phyloP scores from a whole-genome alignment of 2,888 invertebrate genomes.

The Diarsia brunnea region DNA sequence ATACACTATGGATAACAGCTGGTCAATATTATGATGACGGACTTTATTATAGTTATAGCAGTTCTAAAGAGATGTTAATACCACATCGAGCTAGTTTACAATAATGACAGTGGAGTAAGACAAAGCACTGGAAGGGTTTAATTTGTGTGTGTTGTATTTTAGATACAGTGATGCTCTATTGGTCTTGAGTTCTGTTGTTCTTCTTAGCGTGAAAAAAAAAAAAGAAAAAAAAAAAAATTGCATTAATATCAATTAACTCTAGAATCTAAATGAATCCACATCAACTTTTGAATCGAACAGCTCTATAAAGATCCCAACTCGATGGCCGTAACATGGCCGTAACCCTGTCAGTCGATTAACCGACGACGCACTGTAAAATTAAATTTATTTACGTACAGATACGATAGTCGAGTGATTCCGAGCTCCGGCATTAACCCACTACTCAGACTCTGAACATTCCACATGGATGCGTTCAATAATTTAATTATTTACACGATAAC shows the following conservation, averaged over 20 bases:
- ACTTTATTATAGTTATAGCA: neutral
- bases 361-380: constrained; percentile 81
- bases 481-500: constrained; percentile 77
- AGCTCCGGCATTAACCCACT: constrained; percentile 59
- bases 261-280: neutral
- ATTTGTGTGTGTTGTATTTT: neutral
- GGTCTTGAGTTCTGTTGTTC: neutral
- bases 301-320: constrained; percentile 69
- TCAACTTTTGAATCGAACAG: constrained; percentile 35
- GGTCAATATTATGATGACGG: constrained; percentile 25
- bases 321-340: constrained; percentile 71
- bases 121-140: neutral
- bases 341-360: constrained; percentile 76
- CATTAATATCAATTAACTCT: neutral
- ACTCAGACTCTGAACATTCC: constrained; percentile 68
- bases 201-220: no score
- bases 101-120: neutral
- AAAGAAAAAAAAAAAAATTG: no score
- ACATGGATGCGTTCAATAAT: constrained; percentile 71
- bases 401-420: constrained; percentile 68
- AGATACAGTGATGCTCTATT: neutral
- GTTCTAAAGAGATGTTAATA: constrained; percentile 14
- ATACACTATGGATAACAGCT: neutral
- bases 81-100: neutral
- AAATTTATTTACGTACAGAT: constrained; percentile 83